phyloP scores from a whole-genome alignment of 2,888 invertebrate genomes.

The Lasius platythorax region DNA sequence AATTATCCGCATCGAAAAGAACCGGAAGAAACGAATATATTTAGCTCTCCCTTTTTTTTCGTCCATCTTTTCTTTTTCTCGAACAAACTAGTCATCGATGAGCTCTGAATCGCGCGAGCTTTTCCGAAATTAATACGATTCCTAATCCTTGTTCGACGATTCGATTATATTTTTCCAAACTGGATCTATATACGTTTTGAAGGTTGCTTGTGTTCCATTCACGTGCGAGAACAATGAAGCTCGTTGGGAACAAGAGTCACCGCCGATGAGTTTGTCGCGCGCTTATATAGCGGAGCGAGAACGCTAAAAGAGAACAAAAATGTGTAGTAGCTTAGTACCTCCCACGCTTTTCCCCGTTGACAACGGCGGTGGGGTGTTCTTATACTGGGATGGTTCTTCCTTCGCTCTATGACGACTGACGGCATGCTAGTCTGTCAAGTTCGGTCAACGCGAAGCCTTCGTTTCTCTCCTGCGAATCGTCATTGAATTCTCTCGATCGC shows the following conservation, averaged over 20 bases:
- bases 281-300: conserved; percentile 35
- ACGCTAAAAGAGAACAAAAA: conserved; percentile 60
- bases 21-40: conserved; percentile 6
- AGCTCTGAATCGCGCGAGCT: background rate
- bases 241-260: conserved; percentile 6
- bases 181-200: background rate
- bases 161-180: background rate
- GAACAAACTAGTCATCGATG: background rate
- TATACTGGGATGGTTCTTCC: conserved; percentile 74
- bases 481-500: conserved; percentile 15
- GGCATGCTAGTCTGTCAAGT: conserved; percentile 79
- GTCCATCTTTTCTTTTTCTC: background rate
- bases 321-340: conserved; percentile 80
- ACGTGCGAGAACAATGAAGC: background rate
- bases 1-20: conserved; percentile 30
- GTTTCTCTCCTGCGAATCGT: conserved; percentile 7
- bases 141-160: background rate
- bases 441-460: conserved; percentile 74
- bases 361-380: conserved; percentile 77
- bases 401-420: conserved; percentile 78
- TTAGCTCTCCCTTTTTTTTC: background rate
- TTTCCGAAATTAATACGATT: background rate
- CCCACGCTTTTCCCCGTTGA: conserved; percentile 80
- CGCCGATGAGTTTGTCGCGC: conserved; percentile 28
- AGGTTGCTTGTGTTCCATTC: background rate